Evolutionary conservation across 2,888 invertebrate species (phyloP), one percentile per base, ranked within the genome.

Genomic region (Pegoplata infirma): DNA sequence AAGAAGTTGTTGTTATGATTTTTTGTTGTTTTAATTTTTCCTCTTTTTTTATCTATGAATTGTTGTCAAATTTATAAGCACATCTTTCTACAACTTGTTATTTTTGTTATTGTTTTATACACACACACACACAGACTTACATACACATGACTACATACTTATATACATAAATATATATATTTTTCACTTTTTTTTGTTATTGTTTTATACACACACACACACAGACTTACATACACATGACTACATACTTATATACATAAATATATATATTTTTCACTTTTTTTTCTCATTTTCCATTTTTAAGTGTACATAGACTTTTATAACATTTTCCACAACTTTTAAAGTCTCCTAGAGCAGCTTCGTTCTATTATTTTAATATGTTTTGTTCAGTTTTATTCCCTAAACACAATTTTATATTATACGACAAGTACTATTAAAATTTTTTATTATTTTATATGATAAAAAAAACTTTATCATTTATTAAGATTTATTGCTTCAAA

Each of bases 91-190:
- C n/a, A n/a, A n/a, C n/a, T n/a, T n/a, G n/a, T 36, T 36, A 19
- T 68, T 46, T 53, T 55, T 53, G 25, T 58, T 58, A 40, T n/a
- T 28, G 17, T 56, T 55, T 12, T 53, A 53, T 25, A 25, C n/a
- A n/a, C n/a, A n/a, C n/a, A n/a, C n/a, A n/a, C n/a, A n/a, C n/a
- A n/a, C n/a, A n/a, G n/a, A n/a, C n/a, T n/a, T n/a, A n/a, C n/a
- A n/a, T n/a, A n/a, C n/a, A n/a, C n/a, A n/a, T n/a, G n/a, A n/a
- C n/a, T n/a, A 23, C 14, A 36, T 16, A 58, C 23, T 14, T 16
- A 44, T 10, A 32, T 23, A 6, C 23, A 23, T 5, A 23, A 23
- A 23, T 23, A 5, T 23, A 23, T 6, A 5, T 23, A 6, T 12
- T 49, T 63, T 32, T 61, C 14, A 32, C 12, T 36, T 36, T 25